Base-by-base conservation (phyloP, 2,888 invertebrate species). In the Phyllotreta striolata region DNA sequence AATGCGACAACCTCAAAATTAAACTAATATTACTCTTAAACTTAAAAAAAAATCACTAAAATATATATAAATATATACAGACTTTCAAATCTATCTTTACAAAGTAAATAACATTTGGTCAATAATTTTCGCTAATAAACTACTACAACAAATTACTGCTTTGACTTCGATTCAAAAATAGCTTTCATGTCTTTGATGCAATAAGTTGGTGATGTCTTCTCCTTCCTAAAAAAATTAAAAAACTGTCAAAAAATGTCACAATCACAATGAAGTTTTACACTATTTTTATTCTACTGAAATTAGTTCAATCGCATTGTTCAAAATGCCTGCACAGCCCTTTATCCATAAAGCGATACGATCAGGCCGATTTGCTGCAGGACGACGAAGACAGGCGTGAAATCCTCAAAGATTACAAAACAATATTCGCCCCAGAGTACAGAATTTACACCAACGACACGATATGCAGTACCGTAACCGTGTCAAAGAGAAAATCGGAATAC, bases 171-270 rank as follows among this genome's bases (percentile, higher is more conserved):
- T 81, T 92, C 92, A 78, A 92, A 92, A 79, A 92, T 87, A 68
- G 92, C 92, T 66, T 92, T 89, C 87, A 92, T 91, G 79, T 92
- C 91, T 73, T 89, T 88, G 73, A 92, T 92, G 78, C 89, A 89
- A 81, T 88, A 89, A 46, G 76, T 71, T 1, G 90, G 89, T 38
- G 90, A 89, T 64, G 86, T 83, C 78, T 88, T 88, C 70, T 90
- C 89, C 80, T 87, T 87, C 78, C 89, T 90, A 83, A 7, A 83
- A 67, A 24, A 24, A 24, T n/a, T 3, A 24, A 24, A 1, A 24
- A 24, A 24, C 4, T 24, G 9, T 9, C 9, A 41, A 41, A 41
- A 41, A 41, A 41, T 41, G 10, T 41, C 9, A 41, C 41, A 41
- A 41, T 10, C 8, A 10, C 1, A 46, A 55, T 55, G 13, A 46